Base-by-base conservation (phyloP, 2,888 invertebrate species). In the Thecophora atra region DNA sequence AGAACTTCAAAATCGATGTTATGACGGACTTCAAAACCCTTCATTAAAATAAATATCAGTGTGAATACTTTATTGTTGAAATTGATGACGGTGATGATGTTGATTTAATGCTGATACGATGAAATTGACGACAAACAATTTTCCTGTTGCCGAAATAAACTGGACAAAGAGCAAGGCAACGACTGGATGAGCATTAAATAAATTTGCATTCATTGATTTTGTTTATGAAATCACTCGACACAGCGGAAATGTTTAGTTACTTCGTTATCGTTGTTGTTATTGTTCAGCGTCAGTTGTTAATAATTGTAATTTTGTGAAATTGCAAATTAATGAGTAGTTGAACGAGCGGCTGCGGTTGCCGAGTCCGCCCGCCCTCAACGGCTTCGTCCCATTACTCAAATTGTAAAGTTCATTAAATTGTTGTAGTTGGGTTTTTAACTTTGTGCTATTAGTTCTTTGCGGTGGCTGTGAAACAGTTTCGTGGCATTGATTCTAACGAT, bases 221-320 rank as follows among this genome's bases (percentile, higher is more conserved):
- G 24, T 21, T 24, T 26, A 37, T 17, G 8, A 24, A 56, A 56
- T 26, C 26, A 26, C 64, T 64, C 42, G 52, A 37, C 71, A 73
- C 73, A 69, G 64, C 73, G 71, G 67, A 70, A 70, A 64, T 72
- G 71, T 68, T 47, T 44, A 15, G 28, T 56, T 17, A 13, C 21
- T 54, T 56, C 56, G 44, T 62, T 73, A 56, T 67, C 70, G 56
- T 67, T 70, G 24, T 24, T 73, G 47, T 56, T 56, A n/a, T 42
- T 42, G 24, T 67, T 56, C 47, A 52, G 13, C 24, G 65, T 51
- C 65, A 63, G 37, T 71, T 69, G 37, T 62, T 64, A 60, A 2
- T 64, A 63, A 51, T 60, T 44, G 30, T 54, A 13, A 42, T 63
- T 19, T 19, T 63, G 63, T 44, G n/a, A 21, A 63, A 37, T 54